Evolutionary conservation across 1,140 invertebrate genomes (phyloP), one percentile per base, ranked within the genome.

Genomic region (roundworm (Caenorhabditis elegans)): DNA sequence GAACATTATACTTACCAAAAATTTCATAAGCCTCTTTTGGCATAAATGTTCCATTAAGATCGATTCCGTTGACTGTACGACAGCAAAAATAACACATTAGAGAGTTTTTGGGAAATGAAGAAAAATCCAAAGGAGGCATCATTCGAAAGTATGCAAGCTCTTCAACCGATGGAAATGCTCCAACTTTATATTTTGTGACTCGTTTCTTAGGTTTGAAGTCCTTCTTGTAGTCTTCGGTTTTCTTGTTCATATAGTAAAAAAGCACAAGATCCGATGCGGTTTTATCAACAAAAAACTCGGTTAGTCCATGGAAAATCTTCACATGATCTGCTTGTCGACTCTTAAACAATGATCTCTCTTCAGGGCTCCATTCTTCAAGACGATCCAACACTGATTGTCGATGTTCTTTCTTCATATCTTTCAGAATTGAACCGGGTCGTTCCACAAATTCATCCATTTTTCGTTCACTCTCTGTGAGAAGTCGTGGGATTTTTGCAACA

Each of bases 11-110:
- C 60, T n/a, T 22, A 70, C 60, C 60, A n/a, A 70, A 70, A 11
- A 70, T 39, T 24, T 70, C 60, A 43, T 70, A 70, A 8, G 60
- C 60, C 39, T 70, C 60, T 8, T 70, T 70, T 22, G 60, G 60
- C 60, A 70, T 70, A 4, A 70, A 22, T 6, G 60, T 70, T 22
- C 60, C 60, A 70, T 70, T 34, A 0, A 70, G 34, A 70, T 70
- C 60, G 10, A 43, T 31, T 17, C 60, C 60, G 22, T 70, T 70
- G 10, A 70, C 60, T 10, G 60, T 70, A 10, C 28, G 60, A 70
- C 60, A 70, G n/a, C 60, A 70, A 15, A 70, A 70, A 22, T 70
- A 70, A n/a, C 60, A 70, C 60, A 70, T 70, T 10, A 70, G 28
- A 19, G 60, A 70, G 60, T 70, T 70, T 70, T 70, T 70, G 28